These are phyloP conservation scores for Dasypogon diadema DNA, from an alignment of 2,888 invertebrate species.

Conservation along the genomic window DNA sequence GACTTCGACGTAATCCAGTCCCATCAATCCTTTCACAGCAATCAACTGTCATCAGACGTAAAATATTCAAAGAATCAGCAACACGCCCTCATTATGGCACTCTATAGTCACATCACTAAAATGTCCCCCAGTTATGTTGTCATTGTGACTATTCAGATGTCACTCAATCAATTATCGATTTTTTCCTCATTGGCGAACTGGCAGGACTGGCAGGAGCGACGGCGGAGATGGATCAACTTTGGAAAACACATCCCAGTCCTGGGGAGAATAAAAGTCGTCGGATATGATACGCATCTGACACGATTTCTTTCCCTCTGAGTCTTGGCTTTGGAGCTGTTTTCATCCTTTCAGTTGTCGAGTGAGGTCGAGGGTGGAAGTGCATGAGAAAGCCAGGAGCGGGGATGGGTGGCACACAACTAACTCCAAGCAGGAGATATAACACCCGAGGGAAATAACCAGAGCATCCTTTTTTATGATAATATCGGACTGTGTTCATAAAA, in stretches of 20 bases:
- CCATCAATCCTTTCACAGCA: constrained; percentile 44
- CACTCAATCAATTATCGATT: constrained; percentile 56
- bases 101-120: constrained; percentile 3
- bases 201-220: background rate
- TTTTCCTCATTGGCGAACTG: constrained; percentile 36
- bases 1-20: constrained; percentile 20
- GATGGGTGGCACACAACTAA: constrained; percentile 2
- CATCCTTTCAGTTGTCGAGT: constrained; percentile 27
- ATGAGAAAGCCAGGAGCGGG: background rate
- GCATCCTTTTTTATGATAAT: constrained; percentile 56
- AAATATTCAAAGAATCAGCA: constrained; percentile 35
- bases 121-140: constrained; percentile 22
- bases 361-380: background rate
- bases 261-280: constrained; percentile 21
- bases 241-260: constrained; percentile 7
- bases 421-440: constrained; percentile 50
- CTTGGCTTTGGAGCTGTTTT: background rate
- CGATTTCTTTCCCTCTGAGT: constrained; percentile 20
- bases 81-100: constrained; percentile 38
- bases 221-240: background rate
- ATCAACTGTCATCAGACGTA: constrained; percentile 45
- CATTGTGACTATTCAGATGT: constrained; percentile 52
- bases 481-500: constrained; percentile 38
- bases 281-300: constrained; percentile 53
- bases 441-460: constrained; percentile 55